Conservation (phyloP, 2,888 invertebrate genomes). For the Amphipoea lucens region DNA sequence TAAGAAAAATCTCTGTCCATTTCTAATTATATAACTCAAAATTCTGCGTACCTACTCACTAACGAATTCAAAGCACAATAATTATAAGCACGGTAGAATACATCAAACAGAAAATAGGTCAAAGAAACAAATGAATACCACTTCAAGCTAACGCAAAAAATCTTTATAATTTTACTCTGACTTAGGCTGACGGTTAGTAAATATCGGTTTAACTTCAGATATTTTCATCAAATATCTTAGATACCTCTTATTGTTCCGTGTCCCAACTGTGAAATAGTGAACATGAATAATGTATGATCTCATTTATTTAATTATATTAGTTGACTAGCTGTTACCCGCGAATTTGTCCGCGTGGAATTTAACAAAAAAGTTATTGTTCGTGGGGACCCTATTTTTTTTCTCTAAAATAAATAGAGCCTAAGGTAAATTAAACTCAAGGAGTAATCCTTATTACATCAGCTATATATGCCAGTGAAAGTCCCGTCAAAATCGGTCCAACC, state of each 20-base stretch:
- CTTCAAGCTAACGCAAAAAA: slow-evolving; percentile 41
- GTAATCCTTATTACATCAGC: too few relatives aligned
- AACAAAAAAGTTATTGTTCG: too few relatives aligned
- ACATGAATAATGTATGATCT: slow-evolving; percentile 7
- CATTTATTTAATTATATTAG: slow-evolving; percentile 10
- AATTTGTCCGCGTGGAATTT: too few relatives aligned
- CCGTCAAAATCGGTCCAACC: too few relatives aligned
- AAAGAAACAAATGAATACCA: slow-evolving; percentile 28
- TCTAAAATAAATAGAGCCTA: too few relatives aligned
- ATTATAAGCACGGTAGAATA: slow-evolving; percentile 1
- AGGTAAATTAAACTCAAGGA: too few relatives aligned
- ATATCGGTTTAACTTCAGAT: slow-evolving; percentile 27
- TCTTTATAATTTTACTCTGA: slow-evolving; percentile 38
- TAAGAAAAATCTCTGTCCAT: neutral
- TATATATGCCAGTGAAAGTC: too few relatives aligned
- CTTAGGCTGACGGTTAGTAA: slow-evolving; percentile 16
- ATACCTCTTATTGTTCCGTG: slow-evolving; percentile 31
- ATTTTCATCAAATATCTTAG: slow-evolving; percentile 21
- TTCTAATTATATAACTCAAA: neutral
- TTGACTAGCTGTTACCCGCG: too few relatives aligned
- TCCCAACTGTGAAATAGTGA: neutral
- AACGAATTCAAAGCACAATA: slow-evolving; percentile 11
- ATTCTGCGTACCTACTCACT: neutral
- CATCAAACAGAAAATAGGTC: slow-evolving; percentile 9
- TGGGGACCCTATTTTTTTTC: too few relatives aligned